phyloP scores from a whole-genome alignment of 2,113 vertebrate species.

The Microtus montanus region DNA sequence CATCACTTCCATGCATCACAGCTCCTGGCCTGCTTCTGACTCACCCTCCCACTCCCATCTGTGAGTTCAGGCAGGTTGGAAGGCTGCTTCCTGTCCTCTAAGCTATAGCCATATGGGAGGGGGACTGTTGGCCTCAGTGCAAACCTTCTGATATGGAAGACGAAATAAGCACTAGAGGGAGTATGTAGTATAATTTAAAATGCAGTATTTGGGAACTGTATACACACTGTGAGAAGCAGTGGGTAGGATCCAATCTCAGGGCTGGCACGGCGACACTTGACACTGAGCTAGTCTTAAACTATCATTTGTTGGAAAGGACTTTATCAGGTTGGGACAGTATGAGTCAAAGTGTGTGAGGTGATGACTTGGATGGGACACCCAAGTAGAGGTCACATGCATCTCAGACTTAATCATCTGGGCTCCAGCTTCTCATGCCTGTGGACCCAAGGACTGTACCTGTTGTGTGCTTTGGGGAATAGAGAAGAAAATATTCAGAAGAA shows the following conservation, averaged over 20 bases:
- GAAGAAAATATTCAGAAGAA: neutral
- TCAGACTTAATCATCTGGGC: neutral
- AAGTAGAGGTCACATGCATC: no score
- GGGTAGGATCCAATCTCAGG: neutral
- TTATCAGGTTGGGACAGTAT: no score
- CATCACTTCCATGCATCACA: neutral
- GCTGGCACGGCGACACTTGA: neutral
- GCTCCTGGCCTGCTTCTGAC: slow-evolving; percentile 4
- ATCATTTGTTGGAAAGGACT: neutral
- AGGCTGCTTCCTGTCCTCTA: slow-evolving; percentile 72
- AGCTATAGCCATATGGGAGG: slow-evolving; percentile 14
- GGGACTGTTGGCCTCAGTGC: neutral
- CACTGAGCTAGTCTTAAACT: neutral
- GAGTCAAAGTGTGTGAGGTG: neutral
- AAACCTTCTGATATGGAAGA: neutral
- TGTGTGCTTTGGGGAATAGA: neutral
- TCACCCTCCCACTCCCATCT: slow-evolving; percentile 70
- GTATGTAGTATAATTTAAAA: neutral
- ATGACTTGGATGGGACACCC: neutral
- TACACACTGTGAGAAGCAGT: neutral
- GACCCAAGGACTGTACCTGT: neutral
- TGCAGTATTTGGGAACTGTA: neutral
- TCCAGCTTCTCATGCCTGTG: neutral
- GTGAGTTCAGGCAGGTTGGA: slow-evolving; percentile 42
- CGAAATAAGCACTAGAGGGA: neutral